phyloP scores from a whole-genome alignment of 2,888 invertebrate genomes.

The Acleris holmiana region DNA sequence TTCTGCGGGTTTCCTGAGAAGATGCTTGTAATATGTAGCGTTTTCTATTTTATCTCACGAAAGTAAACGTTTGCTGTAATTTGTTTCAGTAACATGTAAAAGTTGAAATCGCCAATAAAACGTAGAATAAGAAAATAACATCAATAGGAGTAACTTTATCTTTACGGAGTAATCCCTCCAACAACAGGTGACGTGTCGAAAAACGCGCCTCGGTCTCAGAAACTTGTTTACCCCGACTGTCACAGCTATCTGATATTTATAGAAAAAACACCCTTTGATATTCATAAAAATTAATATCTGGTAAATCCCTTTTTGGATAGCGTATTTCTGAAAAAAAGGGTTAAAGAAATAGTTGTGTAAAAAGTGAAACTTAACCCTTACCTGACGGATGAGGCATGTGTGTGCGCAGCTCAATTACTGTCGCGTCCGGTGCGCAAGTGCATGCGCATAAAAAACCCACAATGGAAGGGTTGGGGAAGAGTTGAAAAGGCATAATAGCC shows the following conservation, averaged over 20 bases:
- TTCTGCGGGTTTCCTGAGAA: no score
- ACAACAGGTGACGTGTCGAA: slow-evolving; percentile 73
- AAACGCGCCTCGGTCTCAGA: slow-evolving; percentile 68
- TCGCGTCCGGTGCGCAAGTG: slow-evolving; percentile 70
- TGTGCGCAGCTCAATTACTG: slow-evolving; percentile 55
- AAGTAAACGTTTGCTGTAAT: no score
- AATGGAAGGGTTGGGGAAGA: slow-evolving; percentile 77
- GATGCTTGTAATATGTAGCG: no score
- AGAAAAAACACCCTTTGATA: slow-evolving; percentile 51
- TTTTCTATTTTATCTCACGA: no score
- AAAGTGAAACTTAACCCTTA: slow-evolving; percentile 68
- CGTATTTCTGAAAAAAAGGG: slow-evolving; percentile 54
- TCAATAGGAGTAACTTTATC: slow-evolving; percentile 14
- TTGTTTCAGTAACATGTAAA: no score
- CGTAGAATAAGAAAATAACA: background rate
- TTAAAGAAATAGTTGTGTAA: slow-evolving; percentile 54
- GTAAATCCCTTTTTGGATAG: slow-evolving; percentile 50
- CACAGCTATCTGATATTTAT: slow-evolving; percentile 73
- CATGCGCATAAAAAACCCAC: slow-evolving; percentile 63
- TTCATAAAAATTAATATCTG: slow-evolving; percentile 55
- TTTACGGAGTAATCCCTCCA: slow-evolving; percentile 18
- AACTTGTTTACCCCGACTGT: slow-evolving; percentile 77
- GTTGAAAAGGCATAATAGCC: slow-evolving; percentile 74
- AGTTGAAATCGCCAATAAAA: no score
- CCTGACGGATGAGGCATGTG: slow-evolving; percentile 46